Base-by-base conservation (phyloP, 2,888 invertebrate genomes). In the Drosophila flavopinicola region DNA sequence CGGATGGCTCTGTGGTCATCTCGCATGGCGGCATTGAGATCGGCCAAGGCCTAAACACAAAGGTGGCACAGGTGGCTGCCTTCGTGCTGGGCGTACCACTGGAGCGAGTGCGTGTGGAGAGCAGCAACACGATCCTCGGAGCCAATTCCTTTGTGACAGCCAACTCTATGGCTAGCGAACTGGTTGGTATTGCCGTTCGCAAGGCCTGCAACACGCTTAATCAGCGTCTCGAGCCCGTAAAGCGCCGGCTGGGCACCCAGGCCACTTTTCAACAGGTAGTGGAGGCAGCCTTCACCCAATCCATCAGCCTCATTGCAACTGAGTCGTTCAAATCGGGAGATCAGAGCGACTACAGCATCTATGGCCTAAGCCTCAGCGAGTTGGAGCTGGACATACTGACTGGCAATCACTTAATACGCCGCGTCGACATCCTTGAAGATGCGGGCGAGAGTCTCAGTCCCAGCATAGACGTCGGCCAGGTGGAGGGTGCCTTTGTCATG, bases 401-500 rank as follows among this genome's bases (percentile, higher is more conserved):
- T 0, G 96, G 96, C 1, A 95, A 95, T 82, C 93, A 94, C 79
- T 92, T 94, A 65, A 90, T 95, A 6, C 90, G 88, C 6, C 92
- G 95, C 68, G 95, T 95, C 0, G 95, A 96, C 88, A 90, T 96
- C 9, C 88, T 95, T 3, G 95, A 95, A 88, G 96, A 96, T 85
- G 93, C 93, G 5, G 96, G 96, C 2, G 92, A 94, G 66, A 95
- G 95, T 88, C 90, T 96, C 48, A 95, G 93, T 90, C 95, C 95
- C 3, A 91, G 92, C 80, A 92, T 96, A 35, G 96, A 96, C 88
- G 90, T 96, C 39, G 95, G 94, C 3, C 96, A 96, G 91, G 93
- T 95, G 2, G 95, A 95, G 90, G 96, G 96, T 1, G 95, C 95
- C 0, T 96, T 96, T 73, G 91, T 95, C 0, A 95, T 95, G 95